phyloP scores from a whole-genome alignment of 2,113 vertebrate genomes.

The Amphiprion ocellaris region DNA sequence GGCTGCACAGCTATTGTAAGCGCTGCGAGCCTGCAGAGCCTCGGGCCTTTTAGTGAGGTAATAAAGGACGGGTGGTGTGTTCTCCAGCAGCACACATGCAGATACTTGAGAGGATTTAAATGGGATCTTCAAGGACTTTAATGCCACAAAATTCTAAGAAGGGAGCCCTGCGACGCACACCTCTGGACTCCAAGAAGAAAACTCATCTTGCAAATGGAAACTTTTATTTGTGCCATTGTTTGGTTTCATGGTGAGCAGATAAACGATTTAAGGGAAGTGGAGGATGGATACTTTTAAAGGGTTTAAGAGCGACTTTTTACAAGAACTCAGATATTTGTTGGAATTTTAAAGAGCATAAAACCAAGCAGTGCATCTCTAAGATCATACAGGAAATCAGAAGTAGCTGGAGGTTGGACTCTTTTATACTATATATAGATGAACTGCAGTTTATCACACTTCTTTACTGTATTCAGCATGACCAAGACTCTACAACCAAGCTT shows the following conservation, averaged over 20 bases:
- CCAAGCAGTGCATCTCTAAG: no score
- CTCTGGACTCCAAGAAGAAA: background rate
- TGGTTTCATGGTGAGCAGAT: background rate
- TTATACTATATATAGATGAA: no score
- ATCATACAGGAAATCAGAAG: no score
- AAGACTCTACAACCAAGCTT: no score
- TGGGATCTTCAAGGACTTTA: conserved; percentile 24
- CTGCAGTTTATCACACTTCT: no score
- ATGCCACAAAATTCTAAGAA: conserved; percentile 7
- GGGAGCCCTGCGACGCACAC: background rate
- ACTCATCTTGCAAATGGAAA: background rate
- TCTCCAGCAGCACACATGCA: background rate
- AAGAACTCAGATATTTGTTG: no score
- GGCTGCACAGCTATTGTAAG: conserved; percentile 20
- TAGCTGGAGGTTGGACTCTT: no score
- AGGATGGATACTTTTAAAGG: background rate
- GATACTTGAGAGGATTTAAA: conserved; percentile 11
- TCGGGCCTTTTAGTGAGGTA: conserved; percentile 37
- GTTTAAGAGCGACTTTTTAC: no score
- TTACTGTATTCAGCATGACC: no score
- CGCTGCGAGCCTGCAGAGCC: conserved; percentile 30
- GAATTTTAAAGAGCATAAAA: no score
- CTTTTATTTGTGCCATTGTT: background rate
- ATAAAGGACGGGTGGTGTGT: conserved; percentile 22
- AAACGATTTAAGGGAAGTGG: conserved; percentile 3